Evolutionary conservation across 2,113 vertebrate species (phyloP).

Genomic region (Loxodonta africana): DNA sequence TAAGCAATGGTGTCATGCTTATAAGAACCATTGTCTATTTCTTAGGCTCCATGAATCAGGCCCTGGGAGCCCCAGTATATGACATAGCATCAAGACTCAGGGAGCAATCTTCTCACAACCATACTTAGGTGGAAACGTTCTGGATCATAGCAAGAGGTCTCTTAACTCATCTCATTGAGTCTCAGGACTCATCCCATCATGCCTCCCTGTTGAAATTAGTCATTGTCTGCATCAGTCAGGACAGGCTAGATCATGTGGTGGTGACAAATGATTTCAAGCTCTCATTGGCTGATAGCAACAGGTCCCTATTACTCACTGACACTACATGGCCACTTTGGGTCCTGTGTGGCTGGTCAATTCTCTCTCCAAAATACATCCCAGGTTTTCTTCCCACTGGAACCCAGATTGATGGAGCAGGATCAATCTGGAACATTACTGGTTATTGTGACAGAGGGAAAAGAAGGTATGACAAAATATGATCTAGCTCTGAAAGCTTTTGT

Average conservation of each 20-base stretch:
- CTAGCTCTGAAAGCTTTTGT: background rate
- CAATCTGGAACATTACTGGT: background rate
- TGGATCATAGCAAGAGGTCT: background rate
- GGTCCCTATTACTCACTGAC: background rate
- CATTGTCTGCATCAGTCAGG: background rate
- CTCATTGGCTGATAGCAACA: rapidly evolving
- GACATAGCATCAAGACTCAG: background rate
- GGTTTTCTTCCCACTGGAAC: background rate
- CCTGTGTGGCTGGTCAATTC: background rate
- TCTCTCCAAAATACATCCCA: background rate
- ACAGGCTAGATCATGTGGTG: background rate
- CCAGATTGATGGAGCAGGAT: background rate
- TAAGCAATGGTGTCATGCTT: background rate
- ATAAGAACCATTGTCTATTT: background rate
- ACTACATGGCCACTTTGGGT: background rate
- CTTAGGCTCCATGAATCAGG: background rate
- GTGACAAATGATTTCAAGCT: background rate
- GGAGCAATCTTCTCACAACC: background rate
- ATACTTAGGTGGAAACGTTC: background rate
- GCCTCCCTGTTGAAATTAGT: background rate
- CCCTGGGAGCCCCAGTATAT: background rate
- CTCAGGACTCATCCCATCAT: background rate
- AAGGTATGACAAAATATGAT: background rate
- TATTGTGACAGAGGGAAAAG: background rate
- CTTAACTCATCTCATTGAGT: background rate